Percentiles rank a stretch among this genome's conserved stretches.
These are phyloP conservation scores for Ophraella communa DNA, from an alignment of 2,888 invertebrate genomes.

Conservation along the genomic window DNA sequence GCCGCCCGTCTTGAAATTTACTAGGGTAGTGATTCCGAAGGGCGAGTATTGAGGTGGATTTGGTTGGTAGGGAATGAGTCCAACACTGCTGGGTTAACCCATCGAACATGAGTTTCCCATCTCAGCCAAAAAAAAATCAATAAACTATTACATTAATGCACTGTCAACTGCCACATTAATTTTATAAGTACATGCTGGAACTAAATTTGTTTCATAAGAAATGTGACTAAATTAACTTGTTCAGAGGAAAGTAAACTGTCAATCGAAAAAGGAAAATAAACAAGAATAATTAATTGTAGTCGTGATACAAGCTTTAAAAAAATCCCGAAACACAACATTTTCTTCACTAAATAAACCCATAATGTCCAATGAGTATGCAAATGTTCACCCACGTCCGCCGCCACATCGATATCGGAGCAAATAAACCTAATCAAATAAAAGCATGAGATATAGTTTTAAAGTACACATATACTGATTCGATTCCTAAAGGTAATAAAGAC, in stretches of 20 bases:
- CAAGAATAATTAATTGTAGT: slow-evolving; percentile 19
- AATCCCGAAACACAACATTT: slow-evolving; percentile 9
- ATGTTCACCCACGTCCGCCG: slow-evolving; percentile 40
- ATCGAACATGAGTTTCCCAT: no score
- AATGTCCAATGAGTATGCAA: slow-evolving; percentile 49
- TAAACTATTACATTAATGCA: no score
- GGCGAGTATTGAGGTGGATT: no score
- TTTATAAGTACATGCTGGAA: no score
- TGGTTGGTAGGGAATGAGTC: no score
- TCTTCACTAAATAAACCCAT: slow-evolving; percentile 44
- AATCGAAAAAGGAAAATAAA: slow-evolving; percentile 11
- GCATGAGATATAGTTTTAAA: slow-evolving; percentile 47
- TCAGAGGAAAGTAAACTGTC: neutral
- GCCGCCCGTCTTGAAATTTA: no score
- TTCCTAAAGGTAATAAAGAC: slow-evolving; percentile 58
- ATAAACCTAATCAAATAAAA: slow-evolving; percentile 44
- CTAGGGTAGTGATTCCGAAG: no score
- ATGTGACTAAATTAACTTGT: neutral
- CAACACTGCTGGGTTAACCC: no score
- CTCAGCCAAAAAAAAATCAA: no score
- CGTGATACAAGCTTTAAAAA: slow-evolving; percentile 12
- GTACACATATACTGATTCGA: slow-evolving; percentile 55
- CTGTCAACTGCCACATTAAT: no score
- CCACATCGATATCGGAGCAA: slow-evolving; percentile 30
- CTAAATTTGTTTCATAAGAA: no score